Conservation (phyloP, 2,113 vertebrate genomes). For the Notothenia coriiceps region DNA sequence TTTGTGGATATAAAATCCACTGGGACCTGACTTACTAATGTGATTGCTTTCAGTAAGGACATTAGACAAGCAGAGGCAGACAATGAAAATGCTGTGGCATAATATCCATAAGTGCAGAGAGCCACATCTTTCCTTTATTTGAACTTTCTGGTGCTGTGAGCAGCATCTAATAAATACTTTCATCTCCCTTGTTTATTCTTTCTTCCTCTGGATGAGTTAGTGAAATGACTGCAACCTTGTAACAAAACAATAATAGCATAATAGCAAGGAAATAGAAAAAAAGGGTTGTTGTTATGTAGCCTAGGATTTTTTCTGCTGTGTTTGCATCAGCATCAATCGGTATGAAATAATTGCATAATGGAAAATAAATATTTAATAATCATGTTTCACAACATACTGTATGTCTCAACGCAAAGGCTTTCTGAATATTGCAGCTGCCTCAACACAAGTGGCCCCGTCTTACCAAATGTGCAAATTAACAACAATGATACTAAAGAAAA, state of each 20-base stretch:
- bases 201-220: background rate
- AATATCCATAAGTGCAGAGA: background rate
- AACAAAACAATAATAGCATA: too few relatives aligned
- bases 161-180: background rate
- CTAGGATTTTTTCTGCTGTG: background rate
- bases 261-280: background rate
- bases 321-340: background rate
- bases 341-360: background rate
- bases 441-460: background rate
- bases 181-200: background rate
- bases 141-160: background rate
- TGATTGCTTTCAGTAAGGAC: slow-evolving; percentile 44
- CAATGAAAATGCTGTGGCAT: slow-evolving; percentile 20
- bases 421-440: slow-evolving; percentile 14
- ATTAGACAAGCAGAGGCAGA: slow-evolving; percentile 34
- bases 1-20: slow-evolving; percentile 44
- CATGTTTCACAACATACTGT: background rate
- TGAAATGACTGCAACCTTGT: background rate
- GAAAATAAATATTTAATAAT: background rate
- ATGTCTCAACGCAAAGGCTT: background rate
- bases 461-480: background rate
- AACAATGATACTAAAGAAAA: background rate
- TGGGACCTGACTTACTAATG: slow-evolving; percentile 51
- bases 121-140: background rate
- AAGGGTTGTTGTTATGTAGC: background rate